phyloP scores from a whole-genome alignment of 2,888 invertebrate species.

The Melanotus villosus region DNA sequence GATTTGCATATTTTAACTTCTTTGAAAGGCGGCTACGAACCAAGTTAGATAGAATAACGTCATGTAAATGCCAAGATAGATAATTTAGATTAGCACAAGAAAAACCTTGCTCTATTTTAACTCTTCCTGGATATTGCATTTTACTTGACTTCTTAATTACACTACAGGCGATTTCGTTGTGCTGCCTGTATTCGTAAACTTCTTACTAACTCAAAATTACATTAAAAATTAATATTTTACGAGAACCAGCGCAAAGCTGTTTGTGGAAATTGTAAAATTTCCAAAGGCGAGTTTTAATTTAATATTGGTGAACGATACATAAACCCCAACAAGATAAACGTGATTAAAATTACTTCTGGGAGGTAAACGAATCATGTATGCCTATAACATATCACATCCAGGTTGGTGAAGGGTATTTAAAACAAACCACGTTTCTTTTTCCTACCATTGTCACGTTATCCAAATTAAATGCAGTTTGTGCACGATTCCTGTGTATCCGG shows the following conservation, averaged over 20 bases:
- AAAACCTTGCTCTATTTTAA: constrained; percentile 28
- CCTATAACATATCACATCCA: constrained; percentile 15
- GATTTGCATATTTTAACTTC: constrained; percentile 38
- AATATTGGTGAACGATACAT: no score
- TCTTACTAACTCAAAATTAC: no score
- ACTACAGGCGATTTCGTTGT: neutral
- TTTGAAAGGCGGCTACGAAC: constrained; percentile 29
- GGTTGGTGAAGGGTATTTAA: constrained; percentile 28
- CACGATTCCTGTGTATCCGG: constrained; percentile 47
- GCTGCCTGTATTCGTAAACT: no score
- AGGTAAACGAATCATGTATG: no score
- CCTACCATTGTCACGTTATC: constrained; percentile 47
- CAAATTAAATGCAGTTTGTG: constrained; percentile 49
- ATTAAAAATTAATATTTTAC: no score
- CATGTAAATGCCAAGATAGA: constrained; percentile 39
- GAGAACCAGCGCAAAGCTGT: no score
- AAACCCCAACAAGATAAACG: no score
- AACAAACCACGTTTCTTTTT: constrained; percentile 43
- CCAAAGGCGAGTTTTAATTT: no score
- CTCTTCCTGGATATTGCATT: constrained; percentile 21
- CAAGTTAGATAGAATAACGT: constrained; percentile 33
- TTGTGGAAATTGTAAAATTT: no score
- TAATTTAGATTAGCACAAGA: constrained; percentile 36
- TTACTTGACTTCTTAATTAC: neutral
- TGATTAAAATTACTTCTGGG: no score